These are phyloP conservation scores for Dynastes grantii DNA, from an alignment of 2,888 invertebrate species.

Conservation along the genomic window DNA sequence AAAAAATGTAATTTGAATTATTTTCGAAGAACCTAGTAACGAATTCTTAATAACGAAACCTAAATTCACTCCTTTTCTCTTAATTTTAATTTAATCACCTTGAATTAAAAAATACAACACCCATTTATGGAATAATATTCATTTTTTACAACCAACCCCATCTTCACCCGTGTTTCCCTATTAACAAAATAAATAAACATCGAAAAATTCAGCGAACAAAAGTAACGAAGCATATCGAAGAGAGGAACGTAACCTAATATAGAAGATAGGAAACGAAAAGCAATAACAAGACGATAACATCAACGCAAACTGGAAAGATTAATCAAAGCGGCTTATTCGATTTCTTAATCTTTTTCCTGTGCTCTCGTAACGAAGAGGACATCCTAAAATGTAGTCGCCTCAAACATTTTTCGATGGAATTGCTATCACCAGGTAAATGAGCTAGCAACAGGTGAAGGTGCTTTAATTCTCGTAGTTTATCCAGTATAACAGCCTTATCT, in stretches of 20 bases:
- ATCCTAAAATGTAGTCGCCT: conserved; percentile 46
- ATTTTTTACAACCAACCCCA: background rate
- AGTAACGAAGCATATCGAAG: background rate
- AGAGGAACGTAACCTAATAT: background rate
- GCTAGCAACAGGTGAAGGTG: conserved; percentile 66
- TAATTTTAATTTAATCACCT: too few relatives aligned
- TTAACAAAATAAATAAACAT: background rate
- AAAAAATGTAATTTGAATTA: too few relatives aligned
- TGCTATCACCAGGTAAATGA: conserved; percentile 59
- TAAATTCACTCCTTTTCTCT: too few relatives aligned
- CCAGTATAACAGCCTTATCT: conserved; percentile 61
- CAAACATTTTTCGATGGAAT: conserved; percentile 52
- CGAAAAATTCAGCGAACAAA: background rate
- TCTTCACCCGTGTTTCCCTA: background rate
- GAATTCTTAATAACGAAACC: too few relatives aligned
- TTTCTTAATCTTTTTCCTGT: conserved; percentile 28
- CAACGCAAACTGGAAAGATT: conserved; percentile 25
- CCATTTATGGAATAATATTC: too few relatives aligned
- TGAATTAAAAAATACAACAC: too few relatives aligned
- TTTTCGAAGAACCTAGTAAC: too few relatives aligned
- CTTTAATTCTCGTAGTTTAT: conserved; percentile 65
- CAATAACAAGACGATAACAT: conserved; percentile 38
- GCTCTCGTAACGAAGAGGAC: background rate
- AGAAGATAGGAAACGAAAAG: conserved; percentile 26
- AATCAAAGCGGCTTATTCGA: conserved; percentile 13